These are phyloP conservation scores for Stenodera caucasica DNA, from an alignment of 2,888 invertebrate genomes.

Conservation along the genomic window DNA sequence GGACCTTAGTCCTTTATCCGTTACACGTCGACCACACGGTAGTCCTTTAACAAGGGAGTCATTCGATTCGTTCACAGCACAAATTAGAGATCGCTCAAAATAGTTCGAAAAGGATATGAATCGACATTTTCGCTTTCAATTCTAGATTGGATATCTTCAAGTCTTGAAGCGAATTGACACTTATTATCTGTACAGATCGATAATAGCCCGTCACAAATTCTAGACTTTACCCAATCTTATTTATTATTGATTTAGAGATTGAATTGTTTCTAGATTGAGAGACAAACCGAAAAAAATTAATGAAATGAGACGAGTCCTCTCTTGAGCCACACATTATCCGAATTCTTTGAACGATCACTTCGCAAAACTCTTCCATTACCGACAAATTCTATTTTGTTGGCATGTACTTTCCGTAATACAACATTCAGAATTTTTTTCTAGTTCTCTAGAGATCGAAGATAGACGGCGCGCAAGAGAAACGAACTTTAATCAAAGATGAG, in stretches of 20 bases:
- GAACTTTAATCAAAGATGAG: background rate
- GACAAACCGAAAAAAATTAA: background rate
- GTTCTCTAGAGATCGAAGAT: background rate
- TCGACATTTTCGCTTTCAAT: slow-evolving; percentile 41
- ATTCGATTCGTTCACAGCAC: slow-evolving; percentile 13
- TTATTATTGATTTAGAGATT: too few species aligned
- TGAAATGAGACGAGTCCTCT: too few species aligned
- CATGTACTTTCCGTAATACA: background rate
- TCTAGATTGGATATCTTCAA: too few species aligned
- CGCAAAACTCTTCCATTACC: background rate
- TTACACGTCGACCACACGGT: slow-evolving; percentile 16
- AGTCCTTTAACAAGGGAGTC: slow-evolving; percentile 19
- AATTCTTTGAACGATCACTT: too few species aligned
- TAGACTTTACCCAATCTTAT: too few species aligned
- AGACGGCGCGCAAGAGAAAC: too few species aligned
- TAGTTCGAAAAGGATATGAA: slow-evolving; percentile 35
- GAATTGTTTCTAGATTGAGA: too few species aligned
- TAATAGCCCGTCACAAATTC: too few species aligned
- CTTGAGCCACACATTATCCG: too few species aligned
- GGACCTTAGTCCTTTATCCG: slow-evolving; percentile 24
- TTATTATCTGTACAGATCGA: too few species aligned
- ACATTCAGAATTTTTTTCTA: background rate
- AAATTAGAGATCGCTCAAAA: slow-evolving; percentile 23
- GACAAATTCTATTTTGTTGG: background rate
- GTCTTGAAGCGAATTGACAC: too few species aligned